These are phyloP conservation scores for Busseola fusca DNA, from an alignment of 2,888 invertebrate genomes.

Conservation along the genomic window DNA sequence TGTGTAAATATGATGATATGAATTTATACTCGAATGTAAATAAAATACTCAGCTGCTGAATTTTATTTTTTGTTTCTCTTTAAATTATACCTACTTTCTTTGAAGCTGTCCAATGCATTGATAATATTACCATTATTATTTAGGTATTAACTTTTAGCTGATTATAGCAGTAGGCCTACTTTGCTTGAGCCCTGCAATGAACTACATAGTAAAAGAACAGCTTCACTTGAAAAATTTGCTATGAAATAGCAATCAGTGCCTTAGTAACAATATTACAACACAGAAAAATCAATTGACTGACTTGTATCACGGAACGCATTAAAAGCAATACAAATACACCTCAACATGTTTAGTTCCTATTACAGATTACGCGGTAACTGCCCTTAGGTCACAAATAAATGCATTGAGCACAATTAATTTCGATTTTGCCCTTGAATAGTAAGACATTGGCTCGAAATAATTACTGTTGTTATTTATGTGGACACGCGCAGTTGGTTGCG, in stretches of 20 bases:
- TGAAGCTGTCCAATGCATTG: neutral
- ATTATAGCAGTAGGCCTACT: neutral
- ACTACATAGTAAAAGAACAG: neutral
- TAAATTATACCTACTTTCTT: neutral
- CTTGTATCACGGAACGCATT: conserved; percentile 20
- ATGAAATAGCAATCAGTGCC: neutral
- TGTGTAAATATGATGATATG: conserved; percentile 83
- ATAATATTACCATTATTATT: no score
- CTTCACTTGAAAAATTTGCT: neutral
- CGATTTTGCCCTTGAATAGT: conserved; percentile 77
- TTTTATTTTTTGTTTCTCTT: conserved; percentile 67
- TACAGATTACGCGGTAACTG: conserved; percentile 42
- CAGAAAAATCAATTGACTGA: conserved; percentile 11
- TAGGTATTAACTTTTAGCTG: neutral
- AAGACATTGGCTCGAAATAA: conserved; percentile 76
- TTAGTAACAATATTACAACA: conserved; percentile 16
- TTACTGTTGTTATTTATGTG: conserved; percentile 74
- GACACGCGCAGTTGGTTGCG: conserved; percentile 75
- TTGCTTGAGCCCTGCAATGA: neutral
- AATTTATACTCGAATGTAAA: conserved; percentile 84
- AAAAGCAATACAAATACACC: conserved; percentile 21
- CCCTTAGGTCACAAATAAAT: conserved; percentile 57
- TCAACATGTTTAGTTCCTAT: conserved; percentile 43
- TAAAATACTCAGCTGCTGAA: conserved; percentile 87
- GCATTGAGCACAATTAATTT: conserved; percentile 65